Evolutionary conservation across 2,888 invertebrate species (phyloP), one percentile per base, ranked within the genome.

Genomic region (Rhagium mordax): DNA sequence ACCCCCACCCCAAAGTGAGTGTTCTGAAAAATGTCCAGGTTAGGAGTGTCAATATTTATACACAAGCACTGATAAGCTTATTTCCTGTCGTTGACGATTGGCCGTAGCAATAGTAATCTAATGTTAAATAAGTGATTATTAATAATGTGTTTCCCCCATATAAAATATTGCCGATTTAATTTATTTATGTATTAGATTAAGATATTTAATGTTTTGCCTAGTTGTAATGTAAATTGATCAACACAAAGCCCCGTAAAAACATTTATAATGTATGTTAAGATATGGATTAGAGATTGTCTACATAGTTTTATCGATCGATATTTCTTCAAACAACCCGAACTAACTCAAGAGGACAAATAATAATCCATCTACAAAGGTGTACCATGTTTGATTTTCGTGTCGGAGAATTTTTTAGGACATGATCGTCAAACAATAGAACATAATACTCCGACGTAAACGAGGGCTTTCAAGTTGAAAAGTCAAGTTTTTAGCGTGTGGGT

Each of bases 391-490:
- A 49, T 62, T 64, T 72, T 57, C 59, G 61, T 70, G 64, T 55
- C 55, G 47, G n/a, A 7, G 57, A 27, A 55, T 33, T 66, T 62
- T 24, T 70, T 55, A 47, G 55, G 16, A 60, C 24, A 64, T 74
- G 70, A 70, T 69, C 64, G 7, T 66, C 70, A 74, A 74, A 74
- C 70, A 74, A 66, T 61, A 67, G 60, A 29, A 61, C 66, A 73
- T 53, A 49, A 27, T 27, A 64, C 62, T 33, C 33, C 15, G 33
- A 33, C 20, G 55, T 16, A 49, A 33, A 70, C 47, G 65, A 69
- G 60, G 60, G 70, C 73, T 73, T 66, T 73, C 61, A 66, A 53
- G 53, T 41, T 41, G 41, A 41, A 65, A 66, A 65, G 53, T 60
- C 62, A 29, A 65, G 59, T 51, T 62, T 61, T 53, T 59, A 57